Conservation (phyloP, 1,140 invertebrate genomes). For the Reticulitermes speratus region DNA sequence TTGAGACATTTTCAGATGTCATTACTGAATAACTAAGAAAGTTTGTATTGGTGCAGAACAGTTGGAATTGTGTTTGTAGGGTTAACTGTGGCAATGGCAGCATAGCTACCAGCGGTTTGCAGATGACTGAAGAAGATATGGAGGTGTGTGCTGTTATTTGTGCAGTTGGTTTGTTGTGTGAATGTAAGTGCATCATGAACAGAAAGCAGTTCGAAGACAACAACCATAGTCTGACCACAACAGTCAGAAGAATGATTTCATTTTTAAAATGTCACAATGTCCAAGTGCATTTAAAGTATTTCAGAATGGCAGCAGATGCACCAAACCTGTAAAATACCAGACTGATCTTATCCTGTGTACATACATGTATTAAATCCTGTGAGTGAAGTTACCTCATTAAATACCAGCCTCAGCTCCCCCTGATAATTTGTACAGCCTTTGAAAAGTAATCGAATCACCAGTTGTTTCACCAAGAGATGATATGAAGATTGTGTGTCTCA, state of each 20-base stretch:
- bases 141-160: background rate
- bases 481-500: background rate
- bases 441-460: background rate
- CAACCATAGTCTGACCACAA: background rate
- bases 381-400: slow-evolving; percentile 11
- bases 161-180: background rate
- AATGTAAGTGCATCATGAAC: background rate
- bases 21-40: no score
- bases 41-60: no score
- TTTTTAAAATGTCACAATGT: background rate
- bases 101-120: background rate
- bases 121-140: background rate
- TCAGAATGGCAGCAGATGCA: background rate
- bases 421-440: background rate
- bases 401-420: background rate
- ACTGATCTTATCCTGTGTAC: background rate
- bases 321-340: background rate
- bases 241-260: background rate
- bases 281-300: background rate
- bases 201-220: background rate
- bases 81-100: background rate
- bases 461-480: background rate
- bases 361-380: slow-evolving; percentile 6
- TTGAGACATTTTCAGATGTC: no score
- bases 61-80: background rate